A percentile compares a stretch with the other conserved stretches of the same genome.
These are phyloP conservation scores for Nanorana parkeri DNA, from an alignment of 2,113 vertebrate species.

Conservation along the genomic window DNA sequence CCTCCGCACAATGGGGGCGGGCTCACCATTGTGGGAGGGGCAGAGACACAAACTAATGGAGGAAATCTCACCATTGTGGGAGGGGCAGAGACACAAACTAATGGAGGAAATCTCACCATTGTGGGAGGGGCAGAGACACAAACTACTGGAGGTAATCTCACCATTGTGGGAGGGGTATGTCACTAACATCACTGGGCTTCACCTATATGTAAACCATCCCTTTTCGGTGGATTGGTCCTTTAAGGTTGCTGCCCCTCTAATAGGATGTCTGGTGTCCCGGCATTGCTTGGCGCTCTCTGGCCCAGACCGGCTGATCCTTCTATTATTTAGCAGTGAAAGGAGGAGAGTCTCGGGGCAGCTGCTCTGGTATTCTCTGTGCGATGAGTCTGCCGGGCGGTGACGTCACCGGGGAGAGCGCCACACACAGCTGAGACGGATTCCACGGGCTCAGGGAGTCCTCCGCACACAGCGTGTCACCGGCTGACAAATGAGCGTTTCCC, in stretches of 20 bases:
- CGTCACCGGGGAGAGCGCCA: neutral
- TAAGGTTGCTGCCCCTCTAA: neutral
- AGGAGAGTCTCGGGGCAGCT: neutral
- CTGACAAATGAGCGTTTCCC: conserved; percentile 6
- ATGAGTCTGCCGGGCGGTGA: neutral
- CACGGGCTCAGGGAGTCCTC: neutral
- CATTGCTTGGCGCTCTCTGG: neutral
- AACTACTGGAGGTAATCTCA: no score
- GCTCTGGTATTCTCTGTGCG: neutral
- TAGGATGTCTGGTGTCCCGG: neutral
- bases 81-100: no score
- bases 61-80: no score
- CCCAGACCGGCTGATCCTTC: neutral
- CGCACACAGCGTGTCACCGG: conserved; percentile 5
- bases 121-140: no score
- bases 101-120: no score
- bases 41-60: no score
- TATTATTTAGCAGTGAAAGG: neutral
- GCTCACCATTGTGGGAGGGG: no score
- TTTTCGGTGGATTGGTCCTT: no score
- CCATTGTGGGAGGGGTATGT: no score
- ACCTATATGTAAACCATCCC: no score
- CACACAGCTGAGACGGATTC: neutral
- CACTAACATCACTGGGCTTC: no score
- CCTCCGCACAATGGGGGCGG: conserved; percentile 15